phyloP scores from a whole-genome alignment of 2,113 vertebrate species.

The Sylvia atricapilla region DNA sequence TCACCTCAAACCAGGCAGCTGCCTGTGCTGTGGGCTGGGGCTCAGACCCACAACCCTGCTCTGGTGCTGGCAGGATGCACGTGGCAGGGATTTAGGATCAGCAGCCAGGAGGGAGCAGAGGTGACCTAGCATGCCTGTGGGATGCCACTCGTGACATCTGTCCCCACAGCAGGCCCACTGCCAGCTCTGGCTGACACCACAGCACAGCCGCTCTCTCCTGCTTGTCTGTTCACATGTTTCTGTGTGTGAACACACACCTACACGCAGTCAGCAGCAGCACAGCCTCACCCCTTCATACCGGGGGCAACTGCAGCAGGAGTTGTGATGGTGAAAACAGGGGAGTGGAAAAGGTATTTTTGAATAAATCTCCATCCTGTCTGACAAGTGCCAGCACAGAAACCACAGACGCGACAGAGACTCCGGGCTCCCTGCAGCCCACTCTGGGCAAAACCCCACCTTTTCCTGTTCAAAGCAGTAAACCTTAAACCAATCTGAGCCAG shows the following conservation, averaged over 20 bases:
- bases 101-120: background rate
- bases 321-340: accelerated
- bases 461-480: background rate
- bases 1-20: background rate
- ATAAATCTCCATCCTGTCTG: background rate
- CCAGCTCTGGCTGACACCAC: accelerated
- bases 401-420: background rate
- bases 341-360: background rate
- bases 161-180: background rate
- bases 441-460: background rate
- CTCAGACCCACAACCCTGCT: background rate
- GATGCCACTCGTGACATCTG: no score
- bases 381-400: background rate
- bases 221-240: accelerated
- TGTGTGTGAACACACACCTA: accelerated
- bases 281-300: background rate
- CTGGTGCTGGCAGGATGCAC: no score
- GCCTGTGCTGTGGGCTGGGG: no score
- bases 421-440: background rate
- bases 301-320: accelerated
- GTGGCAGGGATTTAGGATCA: background rate
- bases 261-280: accelerated
- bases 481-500: background rate
- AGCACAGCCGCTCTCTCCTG: accelerated
- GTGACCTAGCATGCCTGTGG: background rate